phyloP scores from a whole-genome alignment of 1,140 invertebrate genomes.

The Mactra quadrangularis region DNA sequence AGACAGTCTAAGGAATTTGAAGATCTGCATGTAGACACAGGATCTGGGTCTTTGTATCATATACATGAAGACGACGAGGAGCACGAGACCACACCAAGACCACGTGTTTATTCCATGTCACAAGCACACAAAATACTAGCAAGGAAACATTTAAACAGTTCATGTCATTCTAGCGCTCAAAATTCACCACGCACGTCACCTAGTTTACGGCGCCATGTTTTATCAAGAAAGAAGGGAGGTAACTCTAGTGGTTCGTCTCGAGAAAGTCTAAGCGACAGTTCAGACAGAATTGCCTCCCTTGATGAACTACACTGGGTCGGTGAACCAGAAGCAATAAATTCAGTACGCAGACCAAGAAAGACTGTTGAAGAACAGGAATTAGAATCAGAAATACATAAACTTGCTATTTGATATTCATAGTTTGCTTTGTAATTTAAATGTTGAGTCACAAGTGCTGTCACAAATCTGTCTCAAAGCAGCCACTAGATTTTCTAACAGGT shows the following conservation, averaged over 20 bases:
- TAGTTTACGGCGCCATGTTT: constrained; percentile 1
- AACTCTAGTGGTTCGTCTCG: constrained; percentile 31
- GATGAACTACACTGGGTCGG: constrained; percentile 63
- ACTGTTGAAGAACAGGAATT: constrained; percentile 66
- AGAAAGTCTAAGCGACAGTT: constrained; percentile 25
- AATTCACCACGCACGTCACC: constrained; percentile 42
- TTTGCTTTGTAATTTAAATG: neutral
- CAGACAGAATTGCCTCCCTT: constrained; percentile 47
- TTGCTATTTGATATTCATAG: neutral
- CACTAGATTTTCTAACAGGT: too few species aligned
- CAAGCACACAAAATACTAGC: constrained; percentile 16
- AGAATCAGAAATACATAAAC: constrained; percentile 50
- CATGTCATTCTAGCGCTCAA: neutral
- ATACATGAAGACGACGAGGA: neutral
- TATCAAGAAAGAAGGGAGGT: constrained; percentile 13
- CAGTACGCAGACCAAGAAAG: constrained; percentile 66
- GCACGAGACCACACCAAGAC: neutral
- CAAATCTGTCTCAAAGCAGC: too few species aligned
- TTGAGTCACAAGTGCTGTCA: neutral
- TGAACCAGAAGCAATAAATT: constrained; percentile 70
- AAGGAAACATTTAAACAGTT: neutral
- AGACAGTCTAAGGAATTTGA: constrained; percentile 54
- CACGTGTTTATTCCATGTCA: constrained; percentile 54
- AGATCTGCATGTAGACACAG: constrained; percentile 41
- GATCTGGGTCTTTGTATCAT: constrained; percentile 15